Conservation (phyloP, 2,888 invertebrate species). For the Pedicia rivosa region DNA sequence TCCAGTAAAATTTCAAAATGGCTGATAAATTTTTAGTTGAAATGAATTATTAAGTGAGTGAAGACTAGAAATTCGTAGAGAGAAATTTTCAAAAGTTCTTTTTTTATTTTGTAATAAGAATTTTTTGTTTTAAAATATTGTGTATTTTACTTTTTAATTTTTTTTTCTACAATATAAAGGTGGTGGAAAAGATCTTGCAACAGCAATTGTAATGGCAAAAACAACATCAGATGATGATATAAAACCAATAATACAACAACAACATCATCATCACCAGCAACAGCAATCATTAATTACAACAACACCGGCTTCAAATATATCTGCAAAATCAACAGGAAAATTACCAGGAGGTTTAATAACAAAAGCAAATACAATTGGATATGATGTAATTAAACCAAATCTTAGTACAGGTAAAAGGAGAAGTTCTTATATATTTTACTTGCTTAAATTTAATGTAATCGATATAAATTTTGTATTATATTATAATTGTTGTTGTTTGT, state of each 20-base stretch:
- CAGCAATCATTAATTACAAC: conserved; percentile 4
- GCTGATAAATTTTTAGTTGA: too few species aligned
- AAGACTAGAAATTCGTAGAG: too few species aligned
- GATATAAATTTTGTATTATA: too few species aligned
- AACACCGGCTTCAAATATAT: conserved; percentile 13
- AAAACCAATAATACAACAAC: conserved; percentile 21
- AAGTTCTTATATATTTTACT: too few species aligned
- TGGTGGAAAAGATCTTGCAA: conserved; percentile 72
- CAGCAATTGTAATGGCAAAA: conserved; percentile 50
- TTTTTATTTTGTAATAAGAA: too few species aligned
- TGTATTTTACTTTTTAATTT: conserved; percentile 9
- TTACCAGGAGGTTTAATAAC: conserved; percentile 34
- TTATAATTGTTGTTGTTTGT: too few species aligned
- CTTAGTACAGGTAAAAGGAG: conserved; percentile 9
- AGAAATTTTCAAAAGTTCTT: too few species aligned
- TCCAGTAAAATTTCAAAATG: too few species aligned
- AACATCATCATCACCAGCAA: conserved; percentile 6
- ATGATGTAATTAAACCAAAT: conserved; percentile 35
- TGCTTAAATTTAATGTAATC: too few species aligned
- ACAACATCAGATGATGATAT: conserved; percentile 25
- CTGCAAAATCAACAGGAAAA: conserved; percentile 12
- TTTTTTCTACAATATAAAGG: conserved; percentile 33
- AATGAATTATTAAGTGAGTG: too few species aligned
- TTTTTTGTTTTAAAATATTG: too few species aligned
- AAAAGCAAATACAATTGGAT: conserved; percentile 33